Evolutionary conservation across 1,140 invertebrate species (phyloP).

Genomic region (Caerostris darwini): DNA sequence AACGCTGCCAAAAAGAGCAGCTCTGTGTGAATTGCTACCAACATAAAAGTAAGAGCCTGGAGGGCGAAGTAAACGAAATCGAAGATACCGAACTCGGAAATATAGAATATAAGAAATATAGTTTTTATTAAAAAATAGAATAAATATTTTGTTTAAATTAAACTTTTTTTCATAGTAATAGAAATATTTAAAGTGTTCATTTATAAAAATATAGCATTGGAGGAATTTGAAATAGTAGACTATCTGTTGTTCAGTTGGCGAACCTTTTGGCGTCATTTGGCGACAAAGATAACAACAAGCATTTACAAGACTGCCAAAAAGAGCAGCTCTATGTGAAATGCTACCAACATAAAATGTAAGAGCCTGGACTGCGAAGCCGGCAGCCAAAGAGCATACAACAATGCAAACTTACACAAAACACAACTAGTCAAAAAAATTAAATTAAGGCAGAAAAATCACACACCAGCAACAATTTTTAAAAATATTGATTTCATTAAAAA

Average conservation of each 20-base stretch:
- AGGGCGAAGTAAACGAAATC: slow-evolving; percentile 1
- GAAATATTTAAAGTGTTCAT: too few species aligned
- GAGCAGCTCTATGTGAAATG: not conserved
- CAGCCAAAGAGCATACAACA: slow-evolving; percentile 13
- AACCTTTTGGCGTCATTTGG: not conserved
- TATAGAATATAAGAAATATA: not conserved
- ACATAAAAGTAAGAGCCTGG: not conserved
- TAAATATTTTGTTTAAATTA: too few species aligned
- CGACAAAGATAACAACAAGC: not conserved
- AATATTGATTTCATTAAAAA: too few species aligned
- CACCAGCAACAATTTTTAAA: not conserved
- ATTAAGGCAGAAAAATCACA: not conserved
- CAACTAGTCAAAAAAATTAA: not conserved
- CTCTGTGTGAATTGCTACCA: not conserved
- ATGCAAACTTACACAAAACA: slow-evolving; percentile 9
- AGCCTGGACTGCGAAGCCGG: not conserved
- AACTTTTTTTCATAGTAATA: too few species aligned
- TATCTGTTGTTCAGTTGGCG: not conserved
- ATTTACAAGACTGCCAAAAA: too few species aligned
- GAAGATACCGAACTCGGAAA: slow-evolving; percentile 12
- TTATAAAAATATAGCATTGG: too few species aligned
- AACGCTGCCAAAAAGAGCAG: not conserved
- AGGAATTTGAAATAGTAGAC: not conserved
- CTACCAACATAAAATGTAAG: not conserved
- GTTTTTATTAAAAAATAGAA: too few species aligned